These are phyloP conservation scores for Craterocephalus amniculus DNA, from an alignment of 2,797 vertebrate species.

Conservation along the genomic window DNA sequence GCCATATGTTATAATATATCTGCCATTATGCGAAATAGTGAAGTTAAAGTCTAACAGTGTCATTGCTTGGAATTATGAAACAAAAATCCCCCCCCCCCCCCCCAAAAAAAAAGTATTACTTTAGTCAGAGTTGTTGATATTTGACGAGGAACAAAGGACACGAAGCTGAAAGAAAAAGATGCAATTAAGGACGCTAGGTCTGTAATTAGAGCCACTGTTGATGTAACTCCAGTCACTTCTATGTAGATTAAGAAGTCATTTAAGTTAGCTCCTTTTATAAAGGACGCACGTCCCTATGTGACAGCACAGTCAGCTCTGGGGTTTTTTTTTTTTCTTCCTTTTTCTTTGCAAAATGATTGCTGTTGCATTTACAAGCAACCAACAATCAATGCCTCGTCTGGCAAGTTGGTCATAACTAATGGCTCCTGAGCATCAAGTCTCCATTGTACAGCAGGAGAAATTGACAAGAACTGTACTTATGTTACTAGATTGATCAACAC, in stretches of 20 bases:
- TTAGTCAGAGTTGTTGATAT: conserved; percentile 7
- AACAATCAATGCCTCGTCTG: conserved; percentile 80
- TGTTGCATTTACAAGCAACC: conserved; percentile 73
- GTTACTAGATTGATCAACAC: conserved; percentile 85
- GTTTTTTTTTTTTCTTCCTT: conserved; percentile 42
- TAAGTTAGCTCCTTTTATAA: conserved; percentile 44
- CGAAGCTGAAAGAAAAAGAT: conserved; percentile 6
- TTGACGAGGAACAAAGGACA: neutral
- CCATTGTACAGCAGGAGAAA: conserved; percentile 79
- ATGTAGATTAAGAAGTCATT: conserved; percentile 59
- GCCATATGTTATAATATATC: conserved; percentile 21
- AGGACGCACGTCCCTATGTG: conserved; percentile 40
- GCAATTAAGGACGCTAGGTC: neutral
- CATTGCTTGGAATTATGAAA: neutral
- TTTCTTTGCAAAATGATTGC: conserved; percentile 72
- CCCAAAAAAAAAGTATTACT: conserved; percentile 9
- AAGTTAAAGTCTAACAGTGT: conserved; percentile 18
- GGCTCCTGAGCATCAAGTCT: conserved; percentile 78
- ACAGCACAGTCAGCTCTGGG: conserved; percentile 26
- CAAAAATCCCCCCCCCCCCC: neutral
- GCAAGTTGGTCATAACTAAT: conserved; percentile 81
- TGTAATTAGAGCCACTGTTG: neutral
- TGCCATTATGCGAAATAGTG: neutral
- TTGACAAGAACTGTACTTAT: conserved; percentile 83
- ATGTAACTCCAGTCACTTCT: conserved; percentile 25